Conservation (phyloP, 2,113 vertebrate genomes). For the Phalacrocorax brasilianus region DNA sequence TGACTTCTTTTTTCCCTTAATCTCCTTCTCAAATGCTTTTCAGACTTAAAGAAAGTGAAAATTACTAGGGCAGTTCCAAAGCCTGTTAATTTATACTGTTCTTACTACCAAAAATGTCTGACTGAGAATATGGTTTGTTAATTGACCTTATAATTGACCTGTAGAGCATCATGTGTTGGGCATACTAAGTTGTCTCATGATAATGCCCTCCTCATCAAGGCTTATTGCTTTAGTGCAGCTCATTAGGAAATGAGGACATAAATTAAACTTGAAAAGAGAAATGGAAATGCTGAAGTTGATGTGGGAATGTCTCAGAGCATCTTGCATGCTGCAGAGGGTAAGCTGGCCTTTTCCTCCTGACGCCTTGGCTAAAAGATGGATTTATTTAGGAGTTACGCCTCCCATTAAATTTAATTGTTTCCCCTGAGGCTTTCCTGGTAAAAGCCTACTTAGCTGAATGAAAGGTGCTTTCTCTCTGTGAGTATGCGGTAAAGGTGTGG, state of each 20-base stretch:
- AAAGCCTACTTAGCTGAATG: neutral
- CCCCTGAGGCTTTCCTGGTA: neutral
- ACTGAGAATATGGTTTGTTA: neutral
- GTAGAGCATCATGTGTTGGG: neutral
- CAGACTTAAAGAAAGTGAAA: neutral
- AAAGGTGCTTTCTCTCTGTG: neutral
- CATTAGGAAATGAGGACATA: neutral
- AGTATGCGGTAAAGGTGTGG: neutral
- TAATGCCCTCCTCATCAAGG: neutral
- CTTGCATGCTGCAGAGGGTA: neutral
- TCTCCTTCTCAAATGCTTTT: neutral
- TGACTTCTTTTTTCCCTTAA: neutral
- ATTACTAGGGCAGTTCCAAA: neutral
- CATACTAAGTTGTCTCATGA: neutral
- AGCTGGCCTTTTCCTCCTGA: neutral
- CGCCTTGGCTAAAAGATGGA: neutral
- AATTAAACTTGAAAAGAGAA: neutral
- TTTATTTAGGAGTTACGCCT: neutral
- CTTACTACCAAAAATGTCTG: neutral
- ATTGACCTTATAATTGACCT: constrained; percentile 18
- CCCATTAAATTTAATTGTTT: neutral
- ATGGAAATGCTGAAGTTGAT: neutral
- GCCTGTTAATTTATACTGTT: neutral
- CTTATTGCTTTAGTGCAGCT: constrained; percentile 1
- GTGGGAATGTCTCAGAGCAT: neutral